Base-by-base conservation (phyloP, 2,888 invertebrate genomes). In the Caradrina kadenii region DNA sequence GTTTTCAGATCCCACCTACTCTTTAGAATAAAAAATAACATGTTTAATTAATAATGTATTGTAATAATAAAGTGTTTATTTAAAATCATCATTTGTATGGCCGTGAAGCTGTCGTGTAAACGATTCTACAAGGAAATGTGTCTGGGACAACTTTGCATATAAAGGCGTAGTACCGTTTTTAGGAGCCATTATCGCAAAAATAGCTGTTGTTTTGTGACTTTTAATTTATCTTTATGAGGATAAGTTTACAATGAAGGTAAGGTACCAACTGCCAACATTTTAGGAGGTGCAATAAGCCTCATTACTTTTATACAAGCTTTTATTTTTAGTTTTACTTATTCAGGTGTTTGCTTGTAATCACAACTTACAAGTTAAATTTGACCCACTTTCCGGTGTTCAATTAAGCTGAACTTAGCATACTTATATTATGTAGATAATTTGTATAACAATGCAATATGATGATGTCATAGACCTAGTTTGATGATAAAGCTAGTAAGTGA, bases 141-240 rank as follows among this genome's bases (percentile, higher is more conserved):
- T 76, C 73, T 68, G 56, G 7, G 21, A 52, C 73, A 56, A 77
- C 67, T 76, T 76, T 63, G 48, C 78, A 48, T 68, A 64, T 63
- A 68, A 50, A 69, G 76, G 60, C 61, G 11, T 59, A 39, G 55
- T 58, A 53, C 63, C 76, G 63, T 53, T 67, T 63, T 63, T 42
- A 60, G 52, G 3, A 49, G 66, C 53, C 55, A 52, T 75, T 61
- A 45, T 61, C 22, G 11, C 50, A 48, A 61, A 73, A 74, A 60
- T 56, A 75, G 50, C 73, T 68, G 68, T 73, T 73, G 55, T 69
- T 61, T 52, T 52, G 50, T 11, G 26, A 58, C 52, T 69, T 54
- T 66, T 49, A 49, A 72, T 31, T 42, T 55, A 63, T 70, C 11
- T 63, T 50, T 70, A 42, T 71, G 21, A 35, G 54, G n/a, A 15